Conservation (phyloP, 2,888 invertebrate genomes). For the Tenthredo scrophulariae region DNA sequence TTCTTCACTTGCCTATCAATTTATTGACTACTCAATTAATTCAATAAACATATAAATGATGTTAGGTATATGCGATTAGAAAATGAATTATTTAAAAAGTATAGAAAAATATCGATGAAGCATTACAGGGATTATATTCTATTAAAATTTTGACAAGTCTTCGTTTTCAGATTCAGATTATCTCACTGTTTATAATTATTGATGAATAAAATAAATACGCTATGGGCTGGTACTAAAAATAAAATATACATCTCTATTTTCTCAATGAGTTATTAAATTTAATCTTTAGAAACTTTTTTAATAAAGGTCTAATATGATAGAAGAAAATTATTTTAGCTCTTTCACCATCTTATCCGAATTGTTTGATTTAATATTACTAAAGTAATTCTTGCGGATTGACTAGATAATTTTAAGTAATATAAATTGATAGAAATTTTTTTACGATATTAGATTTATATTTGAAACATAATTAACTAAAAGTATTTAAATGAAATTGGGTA, state of each 20-base stretch:
- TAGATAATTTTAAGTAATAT: not conserved
- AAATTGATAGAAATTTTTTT: not conserved
- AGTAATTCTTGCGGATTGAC: not conserved
- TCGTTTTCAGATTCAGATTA: not conserved
- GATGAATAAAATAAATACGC: not conserved
- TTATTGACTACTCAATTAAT: conserved; percentile 18
- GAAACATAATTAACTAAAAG: not conserved
- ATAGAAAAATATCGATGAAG: not conserved
- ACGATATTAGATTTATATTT: not conserved
- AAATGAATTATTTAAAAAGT: not conserved
- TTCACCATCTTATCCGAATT: not conserved
- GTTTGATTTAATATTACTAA: not conserved
- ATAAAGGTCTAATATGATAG: not conserved
- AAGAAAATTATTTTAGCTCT: not conserved
- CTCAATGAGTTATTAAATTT: not conserved
- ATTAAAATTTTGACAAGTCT: not conserved
- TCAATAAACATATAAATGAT: not conserved
- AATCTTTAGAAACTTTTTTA: not conserved
- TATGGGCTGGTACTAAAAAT: conserved; percentile 43
- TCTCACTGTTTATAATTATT: conserved; percentile 14
- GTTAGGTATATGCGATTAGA: not conserved
- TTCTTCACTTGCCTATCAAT: conserved; percentile 15
- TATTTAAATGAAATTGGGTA: conserved; percentile 1
- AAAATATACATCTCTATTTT: not conserved
- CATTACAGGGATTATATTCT: not conserved